Base-by-base conservation (phyloP, 1,140 invertebrate genomes). In the Papilio aristodemus region DNA sequence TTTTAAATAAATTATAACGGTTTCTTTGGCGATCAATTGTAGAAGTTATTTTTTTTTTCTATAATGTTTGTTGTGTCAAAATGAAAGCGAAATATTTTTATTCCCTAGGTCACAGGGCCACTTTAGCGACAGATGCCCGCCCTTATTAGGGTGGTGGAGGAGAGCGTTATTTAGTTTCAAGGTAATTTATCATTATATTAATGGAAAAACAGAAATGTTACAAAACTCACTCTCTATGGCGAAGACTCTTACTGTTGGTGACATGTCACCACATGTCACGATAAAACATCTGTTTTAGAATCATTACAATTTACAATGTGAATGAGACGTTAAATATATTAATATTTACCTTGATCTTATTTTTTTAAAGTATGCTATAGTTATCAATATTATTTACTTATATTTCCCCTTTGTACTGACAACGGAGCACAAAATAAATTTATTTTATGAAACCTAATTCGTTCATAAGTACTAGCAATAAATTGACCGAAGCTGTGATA, bases 61-160 rank as follows among this genome's bases (percentile, higher is more conserved):
- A 37, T 22, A 64, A 64, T 43, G 60, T 64, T 64, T 64, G 37
- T 64, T 64, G 60, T 64, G 37, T 39, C 19, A 32, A 46, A 46
- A 25, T 66, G 17, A 66, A 46, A 66, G 22, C 50, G 63, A 66
- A 59, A 36, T 67, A 62, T 62, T 60, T 74, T 4, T 14, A 32
- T 60, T 78, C 68, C 54, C 41, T 84, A 90, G 88, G 88, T 90
- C 76, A 90, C 88, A 76, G 88, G 88, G 73, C 88, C 86, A 71
- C 88, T 90, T 85, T 90, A 90, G 86, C 88, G 88, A 78, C 86
- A 85, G 72, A 85, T 89, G 70, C 87, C 87, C 88, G 85, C 88
- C 86, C 87, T 90, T 60, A 77, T 84, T 70, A 83, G 85, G 88
- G 88, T 89, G 86, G 85, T 86, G 67, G 88, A 89, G 80, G 87